Evolutionary conservation across 2,113 vertebrate genomes (phyloP), one percentile per base, ranked within the genome.

Genomic region (Cyanistes caeruleus): DNA sequence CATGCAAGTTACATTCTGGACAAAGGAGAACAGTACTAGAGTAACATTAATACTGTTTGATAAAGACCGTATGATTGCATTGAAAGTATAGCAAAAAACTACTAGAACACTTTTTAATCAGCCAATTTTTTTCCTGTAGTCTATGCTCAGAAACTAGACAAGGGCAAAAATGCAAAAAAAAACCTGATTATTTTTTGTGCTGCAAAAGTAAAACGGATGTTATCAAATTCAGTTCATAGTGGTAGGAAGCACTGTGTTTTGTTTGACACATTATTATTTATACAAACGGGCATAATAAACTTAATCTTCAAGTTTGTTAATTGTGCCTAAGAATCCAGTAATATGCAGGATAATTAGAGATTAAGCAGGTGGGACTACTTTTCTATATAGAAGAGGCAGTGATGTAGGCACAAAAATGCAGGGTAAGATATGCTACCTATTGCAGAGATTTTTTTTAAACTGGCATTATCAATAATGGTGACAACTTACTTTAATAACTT

Each of bases 401-500:
- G 20, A 70, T 27, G 13, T 11, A 84, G 25, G 31, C 14, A 9
- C 23, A 58, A 25, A 83, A 72, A 74, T 10, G 9, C 27, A 68
- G 25, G 93, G 49, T 11, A 87, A 56, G n/a, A 58, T 41, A 73
- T 13, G 7, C 22, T 84, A 82, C 15, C 11, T 60, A 46, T 9
- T 17, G 13, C 1, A 2, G 1, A 51, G 11, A 17, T 22, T 43
- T 52, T 48, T 74, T 39, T 17, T 5, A 25, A 76, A 15, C 13
- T 27, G 30, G 17, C 1, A 3, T 18, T 48, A 74, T 44, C 30
- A 68, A 70, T 49, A 77, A 14, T 12, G 21, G 35, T 35, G 28
- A 67, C 9, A 28, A 90, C 97, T 97, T 90, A 99, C 99, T 98
- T 99, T 99, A 84, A 99, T 99, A 31, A 99, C 98, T 88, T 98